Percentiles rank a stretch among this genome's conserved stretches.
phyloP scores from a whole-genome alignment of 2,113 vertebrate species.

The Corythornis cristatus region DNA sequence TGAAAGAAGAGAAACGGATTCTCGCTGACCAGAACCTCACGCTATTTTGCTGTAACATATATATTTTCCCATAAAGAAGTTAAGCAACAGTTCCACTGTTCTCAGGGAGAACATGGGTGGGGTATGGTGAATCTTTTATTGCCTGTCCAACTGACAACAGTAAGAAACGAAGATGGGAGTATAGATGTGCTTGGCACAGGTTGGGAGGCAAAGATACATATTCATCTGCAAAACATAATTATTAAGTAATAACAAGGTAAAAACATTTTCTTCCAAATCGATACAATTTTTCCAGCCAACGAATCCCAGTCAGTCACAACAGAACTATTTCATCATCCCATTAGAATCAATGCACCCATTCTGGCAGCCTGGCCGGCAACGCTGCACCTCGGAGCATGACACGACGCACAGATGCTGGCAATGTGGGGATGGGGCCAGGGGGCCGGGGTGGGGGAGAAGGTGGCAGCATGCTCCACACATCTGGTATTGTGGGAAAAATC shows the following conservation, averaged over 20 bases:
- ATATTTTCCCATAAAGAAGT: background rate
- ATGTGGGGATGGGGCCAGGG: background rate
- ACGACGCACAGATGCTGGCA: conserved; percentile 35
- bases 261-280: conserved; percentile 28
- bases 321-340: conserved; percentile 3
- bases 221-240: background rate
- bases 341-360: background rate
- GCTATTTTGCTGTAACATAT: background rate
- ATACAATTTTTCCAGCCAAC: conserved; percentile 35
- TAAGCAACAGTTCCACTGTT: background rate
- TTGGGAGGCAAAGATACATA: background rate
- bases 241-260: background rate
- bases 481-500: conserved; percentile 62
- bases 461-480: conserved; percentile 30
- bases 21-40: background rate
- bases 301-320: conserved; percentile 46
- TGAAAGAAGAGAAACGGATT: background rate
- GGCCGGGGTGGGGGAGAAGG: background rate
- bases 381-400: conserved; percentile 41
- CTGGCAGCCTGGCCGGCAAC: background rate
- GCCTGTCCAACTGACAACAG: background rate
- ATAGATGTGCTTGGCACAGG: background rate
- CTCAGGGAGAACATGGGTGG: background rate
- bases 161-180: background rate
- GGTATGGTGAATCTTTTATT: background rate